A percentile compares a stretch with the other conserved stretches of the same genome.
These are phyloP conservation scores for Ormyrus nitidulus DNA, from an alignment of 2,888 invertebrate species.

Conservation along the genomic window DNA sequence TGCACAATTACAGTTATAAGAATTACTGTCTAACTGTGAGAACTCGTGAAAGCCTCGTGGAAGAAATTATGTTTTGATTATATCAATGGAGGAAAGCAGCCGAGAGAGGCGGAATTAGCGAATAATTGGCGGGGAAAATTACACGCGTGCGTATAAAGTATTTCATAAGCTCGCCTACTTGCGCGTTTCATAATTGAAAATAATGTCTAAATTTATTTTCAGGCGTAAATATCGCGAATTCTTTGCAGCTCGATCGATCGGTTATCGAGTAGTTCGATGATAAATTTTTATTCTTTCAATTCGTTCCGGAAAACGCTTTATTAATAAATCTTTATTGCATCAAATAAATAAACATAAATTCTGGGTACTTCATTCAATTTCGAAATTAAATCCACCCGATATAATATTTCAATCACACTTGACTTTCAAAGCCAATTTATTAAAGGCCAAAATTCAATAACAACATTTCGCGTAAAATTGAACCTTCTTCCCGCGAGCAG, in stretches of 20 bases:
- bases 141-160: not conserved
- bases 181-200: conserved; percentile 14
- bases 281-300: too few species aligned
- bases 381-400: too few species aligned
- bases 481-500: not conserved
- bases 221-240: not conserved
- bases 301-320: too few species aligned
- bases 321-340: too few species aligned
- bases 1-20: too few species aligned
- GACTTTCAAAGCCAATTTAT: too few species aligned
- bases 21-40: conserved; percentile 23
- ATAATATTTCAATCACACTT: too few species aligned
- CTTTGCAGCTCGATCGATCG: not conserved
- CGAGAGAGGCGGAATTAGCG: not conserved
- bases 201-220: not conserved
- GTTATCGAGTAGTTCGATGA: not conserved
- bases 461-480: not conserved
- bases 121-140: conserved; percentile 30
- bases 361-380: too few species aligned
- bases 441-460: too few species aligned
- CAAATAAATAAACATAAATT: too few species aligned
- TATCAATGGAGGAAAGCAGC: conserved; percentile 9
- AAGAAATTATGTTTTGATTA: conserved; percentile 22
- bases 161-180: conserved; percentile 4
- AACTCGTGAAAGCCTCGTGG: conserved; percentile 10